A percentile compares a stretch with the other conserved stretches of the same genome.
Conservation (phyloP, 2,888 invertebrate species). For the Epsilonema sp. region DNA sequence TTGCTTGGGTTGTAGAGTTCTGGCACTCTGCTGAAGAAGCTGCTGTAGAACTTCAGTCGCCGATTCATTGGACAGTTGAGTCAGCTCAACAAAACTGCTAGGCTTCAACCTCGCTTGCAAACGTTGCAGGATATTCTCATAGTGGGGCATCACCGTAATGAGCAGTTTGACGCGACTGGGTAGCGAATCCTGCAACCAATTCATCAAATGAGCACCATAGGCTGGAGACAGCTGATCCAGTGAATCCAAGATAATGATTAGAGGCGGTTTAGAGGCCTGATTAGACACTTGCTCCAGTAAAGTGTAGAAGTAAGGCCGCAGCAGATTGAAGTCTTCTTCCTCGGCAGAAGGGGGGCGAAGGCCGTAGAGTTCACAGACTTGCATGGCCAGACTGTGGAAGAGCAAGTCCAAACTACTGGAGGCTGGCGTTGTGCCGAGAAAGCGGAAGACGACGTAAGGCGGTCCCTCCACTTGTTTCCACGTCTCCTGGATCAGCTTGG, state of each 20-base stretch:
- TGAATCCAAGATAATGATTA: constrained; percentile 73
- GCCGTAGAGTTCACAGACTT: constrained; percentile 30
- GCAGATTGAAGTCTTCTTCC: constrained; percentile 35
- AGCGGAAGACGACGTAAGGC: constrained; percentile 51
- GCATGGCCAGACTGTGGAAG: constrained; percentile 76
- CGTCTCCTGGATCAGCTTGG: constrained; percentile 41
- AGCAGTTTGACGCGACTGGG: constrained; percentile 56
- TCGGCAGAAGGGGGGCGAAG: background rate
- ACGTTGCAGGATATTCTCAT: constrained; percentile 59
- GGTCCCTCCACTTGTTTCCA: background rate
- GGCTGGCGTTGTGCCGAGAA: constrained; percentile 85
- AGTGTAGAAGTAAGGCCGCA: constrained; percentile 82
- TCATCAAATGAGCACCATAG: constrained; percentile 74
- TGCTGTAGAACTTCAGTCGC: background rate
- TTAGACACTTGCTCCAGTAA: constrained; percentile 45
- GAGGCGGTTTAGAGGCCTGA: no score
- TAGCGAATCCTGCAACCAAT: constrained; percentile 73
- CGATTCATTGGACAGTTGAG: background rate
- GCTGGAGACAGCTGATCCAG: constrained; percentile 85
- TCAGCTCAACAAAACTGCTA: background rate
- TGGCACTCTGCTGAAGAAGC: background rate
- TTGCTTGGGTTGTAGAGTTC: background rate
- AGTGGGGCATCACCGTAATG: constrained; percentile 62
- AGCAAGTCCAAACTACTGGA: constrained; percentile 80
- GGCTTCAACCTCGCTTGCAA: background rate